Evolutionary conservation across 2,797 vertebrate species (phyloP), one percentile per base, ranked within the genome.

Genomic region (Chromis chromis): DNA sequence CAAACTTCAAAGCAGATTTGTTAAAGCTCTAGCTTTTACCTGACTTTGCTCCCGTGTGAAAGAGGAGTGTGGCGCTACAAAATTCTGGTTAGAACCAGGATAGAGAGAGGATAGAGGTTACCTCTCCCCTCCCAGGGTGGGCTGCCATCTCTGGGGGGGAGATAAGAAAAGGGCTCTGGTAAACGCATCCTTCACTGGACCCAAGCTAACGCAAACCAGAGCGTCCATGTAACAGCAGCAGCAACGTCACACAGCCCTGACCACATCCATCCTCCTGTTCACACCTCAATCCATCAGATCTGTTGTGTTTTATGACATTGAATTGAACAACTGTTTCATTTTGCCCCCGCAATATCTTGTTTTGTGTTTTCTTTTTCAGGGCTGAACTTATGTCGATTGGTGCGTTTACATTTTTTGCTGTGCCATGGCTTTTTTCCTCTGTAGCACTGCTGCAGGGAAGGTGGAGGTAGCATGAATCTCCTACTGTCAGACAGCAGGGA

Each of bases 11-110:
- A 87, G 84, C 82, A 77, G 84, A 90, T 82, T 83, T 76, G 66
- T 79, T 57, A 75, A 89, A 87, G 85, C 82, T 75, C 66, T 17
- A 68, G 84, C 86, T 90, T 83, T 86, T 81, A 85, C 72, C 59
- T 70, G 87, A 86, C 83, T 86, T 76, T 87, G 74, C 84, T 84
- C 68, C 68, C 48, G 59, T 78, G 80, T 69, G 48, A 77, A 67
- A 69, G 74, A 78, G 69, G 75, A 84, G 60, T 24, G 72, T 56
- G 78, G 76, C 67, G 1, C 82, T 65, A 74, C 76, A 80, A 71
- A 79, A 85, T 83, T 84, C 81, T 76, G 76, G 25, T 82, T 60
- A 63, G 88, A 79, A 80, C 78, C 85, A 73, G 82, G 84, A 79
- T 55, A 61, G 84, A 78, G 79, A 80, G 69, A 77, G 75, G 83